phyloP scores from a whole-genome alignment of 1,140 invertebrate species.

The Amphibalanus amphitrite region DNA sequence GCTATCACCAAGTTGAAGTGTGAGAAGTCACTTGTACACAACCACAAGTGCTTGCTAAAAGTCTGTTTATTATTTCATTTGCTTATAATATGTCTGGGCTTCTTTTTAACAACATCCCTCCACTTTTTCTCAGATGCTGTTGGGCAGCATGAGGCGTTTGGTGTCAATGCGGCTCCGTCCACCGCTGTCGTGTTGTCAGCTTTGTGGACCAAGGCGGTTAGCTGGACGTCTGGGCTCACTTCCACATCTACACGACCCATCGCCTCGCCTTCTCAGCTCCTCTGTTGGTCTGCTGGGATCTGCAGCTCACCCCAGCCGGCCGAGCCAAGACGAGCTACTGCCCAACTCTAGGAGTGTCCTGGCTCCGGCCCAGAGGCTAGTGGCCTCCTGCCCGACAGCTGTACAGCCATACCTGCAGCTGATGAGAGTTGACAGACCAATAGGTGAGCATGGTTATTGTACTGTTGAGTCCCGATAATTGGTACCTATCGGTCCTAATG shows the following conservation, averaged over 20 bases:
- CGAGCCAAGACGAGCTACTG: too few relatives aligned
- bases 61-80: too few relatives aligned
- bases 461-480: not conserved
- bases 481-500: too few relatives aligned
- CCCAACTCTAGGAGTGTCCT: not conserved
- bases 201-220: not conserved
- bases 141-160: not conserved
- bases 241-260: too few relatives aligned
- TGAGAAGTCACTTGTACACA: too few relatives aligned
- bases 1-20: too few relatives aligned
- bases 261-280: not conserved
- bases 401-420: slow-evolving; percentile 69
- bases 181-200: not conserved
- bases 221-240: too few relatives aligned
- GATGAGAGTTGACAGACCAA: slow-evolving; percentile 81
- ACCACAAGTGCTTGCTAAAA: too few relatives aligned
- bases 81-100: too few relatives aligned
- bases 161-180: not conserved
- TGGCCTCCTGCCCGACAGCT: slow-evolving; percentile 34
- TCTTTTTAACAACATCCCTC: too few relatives aligned
- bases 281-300: not conserved
- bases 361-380: slow-evolving; percentile 22
- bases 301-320: not conserved
- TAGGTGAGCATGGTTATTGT: slow-evolving; percentile 40
- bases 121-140: not conserved